A percentile compares a stretch with the other conserved stretches of the same genome.
Conservation (phyloP, 2,113 vertebrate genomes). For the Tetrao urogallus region DNA sequence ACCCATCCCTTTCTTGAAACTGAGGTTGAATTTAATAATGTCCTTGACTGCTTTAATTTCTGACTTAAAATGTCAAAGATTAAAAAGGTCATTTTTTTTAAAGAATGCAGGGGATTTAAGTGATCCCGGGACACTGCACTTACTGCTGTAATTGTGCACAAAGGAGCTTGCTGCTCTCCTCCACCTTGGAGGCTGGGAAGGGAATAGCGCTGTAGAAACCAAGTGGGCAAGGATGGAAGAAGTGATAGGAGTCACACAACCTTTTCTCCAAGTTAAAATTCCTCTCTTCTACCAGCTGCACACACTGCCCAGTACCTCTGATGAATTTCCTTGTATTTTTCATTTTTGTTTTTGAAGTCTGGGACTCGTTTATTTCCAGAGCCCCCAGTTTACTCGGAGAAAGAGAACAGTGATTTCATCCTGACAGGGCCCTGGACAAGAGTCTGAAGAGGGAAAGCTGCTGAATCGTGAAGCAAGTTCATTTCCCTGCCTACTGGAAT, state of each 20-base stretch:
- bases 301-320: neutral
- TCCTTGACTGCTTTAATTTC: neutral
- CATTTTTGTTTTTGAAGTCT: neutral
- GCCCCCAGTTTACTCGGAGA: neutral
- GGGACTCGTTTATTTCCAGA: neutral
- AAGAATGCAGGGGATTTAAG: slow-evolving; percentile 11
- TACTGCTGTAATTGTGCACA: neutral
- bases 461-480: neutral
- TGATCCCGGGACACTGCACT: neutral
- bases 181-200: neutral
- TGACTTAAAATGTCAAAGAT: slow-evolving; percentile 51
- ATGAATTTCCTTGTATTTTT: slow-evolving; percentile 6
- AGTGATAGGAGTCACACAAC: neutral
- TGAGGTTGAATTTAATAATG: slow-evolving; percentile 19
- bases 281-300: neutral
- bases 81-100: slow-evolving; percentile 7
- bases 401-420: neutral
- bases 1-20: slow-evolving; percentile 34
- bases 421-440: neutral
- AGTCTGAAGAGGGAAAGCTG: neutral
- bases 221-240: neutral
- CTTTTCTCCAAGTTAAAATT: neutral
- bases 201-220: neutral
- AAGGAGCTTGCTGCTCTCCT: neutral
- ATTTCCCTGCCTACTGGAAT: neutral